Percentiles rank a stretch among this genome's conserved stretches.
These are phyloP conservation scores for Augochlora pura DNA, from an alignment of 1,140 invertebrate genomes.

Conservation along the genomic window DNA sequence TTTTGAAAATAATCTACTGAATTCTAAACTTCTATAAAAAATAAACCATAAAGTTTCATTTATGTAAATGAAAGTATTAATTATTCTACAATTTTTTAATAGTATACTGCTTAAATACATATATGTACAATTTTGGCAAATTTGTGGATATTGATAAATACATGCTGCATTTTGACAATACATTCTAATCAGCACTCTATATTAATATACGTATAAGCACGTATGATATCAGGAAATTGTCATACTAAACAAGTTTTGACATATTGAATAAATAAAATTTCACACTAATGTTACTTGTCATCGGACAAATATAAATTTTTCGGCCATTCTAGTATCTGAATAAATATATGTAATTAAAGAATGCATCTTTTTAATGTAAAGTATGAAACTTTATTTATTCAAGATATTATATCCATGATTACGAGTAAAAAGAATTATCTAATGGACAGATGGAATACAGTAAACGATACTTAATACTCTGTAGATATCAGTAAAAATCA, in stretches of 20 bases:
- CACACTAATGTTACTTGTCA: neutral
- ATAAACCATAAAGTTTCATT: conserved; percentile 14
- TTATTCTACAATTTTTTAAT: conserved; percentile 31
- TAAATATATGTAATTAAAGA: conserved; percentile 2
- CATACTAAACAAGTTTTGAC: neutral
- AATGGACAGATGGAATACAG: neutral
- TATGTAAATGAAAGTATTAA: conserved; percentile 13
- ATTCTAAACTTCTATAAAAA: conserved; percentile 15
- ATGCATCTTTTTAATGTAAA: conserved; percentile 6
- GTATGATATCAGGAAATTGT: conserved; percentile 4
- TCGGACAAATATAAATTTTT: neutral
- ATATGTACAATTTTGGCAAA: conserved; percentile 54
- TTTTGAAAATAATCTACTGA: conserved; percentile 4
- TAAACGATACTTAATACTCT: conserved; percentile 6
- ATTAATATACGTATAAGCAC: conserved; percentile 30
- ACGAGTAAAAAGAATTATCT: conserved; percentile 13
- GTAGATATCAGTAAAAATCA: conserved; percentile 16
- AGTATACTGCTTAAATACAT: conserved; percentile 39
- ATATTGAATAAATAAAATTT: conserved; percentile 41
- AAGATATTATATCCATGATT: conserved; percentile 19
- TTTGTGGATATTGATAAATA: conserved; percentile 11
- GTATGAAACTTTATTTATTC: conserved; percentile 37
- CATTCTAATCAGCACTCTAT: conserved; percentile 11
- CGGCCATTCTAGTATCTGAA: neutral
- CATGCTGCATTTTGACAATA: conserved; percentile 23